phyloP scores from a whole-genome alignment of 2,888 invertebrate genomes.

The Hypomecis punctinalis region DNA sequence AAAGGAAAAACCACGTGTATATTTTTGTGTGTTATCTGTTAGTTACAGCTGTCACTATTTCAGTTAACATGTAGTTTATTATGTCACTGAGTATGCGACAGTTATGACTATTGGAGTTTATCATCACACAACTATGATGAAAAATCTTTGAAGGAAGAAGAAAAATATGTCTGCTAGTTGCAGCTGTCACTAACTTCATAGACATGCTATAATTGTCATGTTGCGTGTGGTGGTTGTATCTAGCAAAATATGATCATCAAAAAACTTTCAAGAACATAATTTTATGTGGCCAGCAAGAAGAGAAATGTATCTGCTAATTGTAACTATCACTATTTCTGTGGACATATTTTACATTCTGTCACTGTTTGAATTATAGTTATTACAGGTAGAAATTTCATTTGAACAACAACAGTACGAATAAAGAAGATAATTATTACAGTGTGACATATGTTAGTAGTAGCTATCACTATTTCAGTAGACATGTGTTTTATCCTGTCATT shows the following conservation, averaged over 20 bases:
- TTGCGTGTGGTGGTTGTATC: slow-evolving; percentile 19
- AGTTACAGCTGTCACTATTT: slow-evolving; percentile 35
- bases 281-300: too few relatives aligned
- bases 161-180: slow-evolving; percentile 3
- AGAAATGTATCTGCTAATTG: neutral
- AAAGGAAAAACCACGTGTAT: neutral
- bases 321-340: slow-evolving; percentile 39
- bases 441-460: slow-evolving; percentile 16
- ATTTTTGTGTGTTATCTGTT: neutral
- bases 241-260: neutral
- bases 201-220: slow-evolving; percentile 31
- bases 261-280: too few relatives aligned
- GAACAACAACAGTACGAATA: too few relatives aligned
- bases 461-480: slow-evolving; percentile 38
- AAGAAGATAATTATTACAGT: neutral
- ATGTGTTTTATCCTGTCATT: slow-evolving; percentile 40
- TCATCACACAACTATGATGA: neutral
- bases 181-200: slow-evolving; percentile 27
- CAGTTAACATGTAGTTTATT: slow-evolving; percentile 40
- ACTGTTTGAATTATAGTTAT: slow-evolving; percentile 36
- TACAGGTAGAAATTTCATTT: slow-evolving; percentile 8
- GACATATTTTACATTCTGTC: slow-evolving; percentile 40
- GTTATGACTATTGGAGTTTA: neutral
- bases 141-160: too few relatives aligned
- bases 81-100: slow-evolving; percentile 38